Conservation (phyloP, 35 echinoderm and acorn worm species). For the Chiridota heheva region DNA sequence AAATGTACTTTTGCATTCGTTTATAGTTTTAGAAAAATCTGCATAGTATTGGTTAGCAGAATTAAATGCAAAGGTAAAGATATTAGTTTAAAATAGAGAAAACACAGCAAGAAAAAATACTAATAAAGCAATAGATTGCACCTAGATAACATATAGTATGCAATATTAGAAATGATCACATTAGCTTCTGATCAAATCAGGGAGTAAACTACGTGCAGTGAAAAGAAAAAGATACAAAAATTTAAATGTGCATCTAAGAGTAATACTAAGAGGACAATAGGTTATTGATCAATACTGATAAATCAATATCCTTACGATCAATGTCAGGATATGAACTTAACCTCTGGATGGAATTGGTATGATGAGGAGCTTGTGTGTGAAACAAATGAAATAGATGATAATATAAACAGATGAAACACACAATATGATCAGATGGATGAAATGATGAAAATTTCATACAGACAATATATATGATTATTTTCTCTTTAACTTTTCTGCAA, state of each 20-base stretch:
- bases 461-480: conserved; percentile 8
- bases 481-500: not conserved
- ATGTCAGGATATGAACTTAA: not conserved
- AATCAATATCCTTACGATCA: not conserved
- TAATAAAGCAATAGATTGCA: not conserved
- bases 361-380: too few relatives aligned
- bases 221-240: too few relatives aligned
- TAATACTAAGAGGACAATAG: not conserved
- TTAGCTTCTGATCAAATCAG: too few relatives aligned
- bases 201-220: too few relatives aligned
- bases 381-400: not conserved
- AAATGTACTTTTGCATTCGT: not conserved
- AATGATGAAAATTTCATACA: not conserved
- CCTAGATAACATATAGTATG: not conserved
- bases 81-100: not conserved
- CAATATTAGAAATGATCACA: conserved; percentile 10
- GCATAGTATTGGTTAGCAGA: conserved; percentile 13
- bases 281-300: not conserved
- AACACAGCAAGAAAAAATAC: not conserved
- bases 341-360: not conserved
- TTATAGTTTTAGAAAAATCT: not conserved
- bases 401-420: not conserved
- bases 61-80: conserved; percentile 2
- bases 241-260: too few relatives aligned
- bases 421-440: not conserved